Evolutionary conservation across 2,797 vertebrate species (phyloP).

Genomic region (Sebastes vulpes): DNA sequence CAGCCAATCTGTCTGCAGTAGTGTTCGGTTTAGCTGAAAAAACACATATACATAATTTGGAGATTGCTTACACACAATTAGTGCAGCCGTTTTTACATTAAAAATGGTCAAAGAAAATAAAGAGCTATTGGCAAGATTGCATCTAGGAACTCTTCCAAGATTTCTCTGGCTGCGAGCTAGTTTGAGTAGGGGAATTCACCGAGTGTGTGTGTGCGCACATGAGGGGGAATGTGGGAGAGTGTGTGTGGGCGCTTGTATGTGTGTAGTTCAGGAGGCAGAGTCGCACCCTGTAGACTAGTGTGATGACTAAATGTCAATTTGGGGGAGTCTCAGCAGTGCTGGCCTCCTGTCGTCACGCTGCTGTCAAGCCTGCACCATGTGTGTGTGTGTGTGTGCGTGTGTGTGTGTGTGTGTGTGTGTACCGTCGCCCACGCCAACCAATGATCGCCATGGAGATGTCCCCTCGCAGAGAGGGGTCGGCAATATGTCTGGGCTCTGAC

Average conservation of each 20-base stretch:
- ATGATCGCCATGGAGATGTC: conserved; percentile 69
- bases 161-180: conserved; percentile 57
- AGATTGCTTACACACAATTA: conserved; percentile 76
- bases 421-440: conserved; percentile 39
- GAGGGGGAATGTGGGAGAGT: conserved; percentile 58
- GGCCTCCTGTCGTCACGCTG: conserved; percentile 61
- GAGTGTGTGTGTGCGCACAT: conserved; percentile 33
- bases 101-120: conserved; percentile 74
- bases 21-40: conserved; percentile 55
- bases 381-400: conserved; percentile 35
- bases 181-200: conserved; percentile 73
- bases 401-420: conserved; percentile 26
- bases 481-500: conserved; percentile 73
- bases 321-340: conserved; percentile 57
- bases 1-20: conserved; percentile 68
- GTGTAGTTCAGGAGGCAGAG: conserved; percentile 52
- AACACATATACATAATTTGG: conserved; percentile 68
- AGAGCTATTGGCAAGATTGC: conserved; percentile 73
- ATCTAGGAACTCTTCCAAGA: conserved; percentile 76
- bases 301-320: conserved; percentile 71
- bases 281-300: conserved; percentile 58
- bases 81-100: conserved; percentile 62
- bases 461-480: conserved; percentile 64
- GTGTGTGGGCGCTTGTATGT: conserved; percentile 50
- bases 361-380: conserved; percentile 13